Percentiles rank a stretch among this genome's conserved stretches.
Evolutionary conservation across 92 coral and sea anemone species (phyloP).

Genomic region (Diadumene lineata): DNA sequence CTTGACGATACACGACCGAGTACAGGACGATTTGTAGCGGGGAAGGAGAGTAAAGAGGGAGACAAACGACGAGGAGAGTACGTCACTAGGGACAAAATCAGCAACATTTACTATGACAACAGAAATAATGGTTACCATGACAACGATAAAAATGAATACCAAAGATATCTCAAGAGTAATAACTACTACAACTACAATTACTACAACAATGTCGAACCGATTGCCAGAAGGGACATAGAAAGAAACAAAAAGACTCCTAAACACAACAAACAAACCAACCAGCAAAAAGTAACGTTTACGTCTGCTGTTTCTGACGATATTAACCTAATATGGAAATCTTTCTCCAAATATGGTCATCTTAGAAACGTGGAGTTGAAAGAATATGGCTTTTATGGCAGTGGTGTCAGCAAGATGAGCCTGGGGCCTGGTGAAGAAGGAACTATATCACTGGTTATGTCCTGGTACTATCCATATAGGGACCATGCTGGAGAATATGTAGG

Average conservation of each 20-base stretch:
- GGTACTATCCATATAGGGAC: constrained; percentile 89
- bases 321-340: constrained; percentile 62
- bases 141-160: not conserved
- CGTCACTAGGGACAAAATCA: not conserved
- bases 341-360: constrained; percentile 56
- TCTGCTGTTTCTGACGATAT: constrained; percentile 76
- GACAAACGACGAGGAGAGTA: not conserved
- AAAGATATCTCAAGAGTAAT: not conserved
- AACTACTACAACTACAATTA: not conserved
- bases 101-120: not conserved
- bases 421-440: constrained; percentile 79
- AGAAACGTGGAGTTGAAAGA: constrained; percentile 36
- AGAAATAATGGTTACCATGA: not conserved
- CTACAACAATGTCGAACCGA: not conserved
- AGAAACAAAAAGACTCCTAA: not conserved
- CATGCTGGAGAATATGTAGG: constrained; percentile 77
- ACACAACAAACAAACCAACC: not conserved
- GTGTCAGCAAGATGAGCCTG: constrained; percentile 62
- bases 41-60: not conserved
- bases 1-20: not conserved
- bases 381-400: constrained; percentile 79
- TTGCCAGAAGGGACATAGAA: not conserved
- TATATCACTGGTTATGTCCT: constrained; percentile 74
- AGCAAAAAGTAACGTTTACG: constrained; percentile 29
- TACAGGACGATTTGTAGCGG: not conserved